Evolutionary conservation across 2,888 invertebrate genomes (phyloP).

Genomic region (Clunio marinus): DNA sequence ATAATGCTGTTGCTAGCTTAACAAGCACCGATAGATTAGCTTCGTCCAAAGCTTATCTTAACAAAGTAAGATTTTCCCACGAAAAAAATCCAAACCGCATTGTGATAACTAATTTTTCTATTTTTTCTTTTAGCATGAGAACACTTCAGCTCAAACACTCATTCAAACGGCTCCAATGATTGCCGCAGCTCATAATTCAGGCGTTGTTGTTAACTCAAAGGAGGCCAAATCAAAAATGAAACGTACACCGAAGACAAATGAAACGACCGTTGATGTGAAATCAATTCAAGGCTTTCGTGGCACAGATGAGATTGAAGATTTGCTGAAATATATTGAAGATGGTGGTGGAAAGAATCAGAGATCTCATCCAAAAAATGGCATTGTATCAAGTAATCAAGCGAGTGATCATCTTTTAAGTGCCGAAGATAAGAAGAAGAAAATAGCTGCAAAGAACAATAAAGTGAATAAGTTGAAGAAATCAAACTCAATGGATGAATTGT

Average conservation of each 20-base stretch:
- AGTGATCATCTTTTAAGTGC: conserved; percentile 44
- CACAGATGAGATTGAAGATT: conserved; percentile 69
- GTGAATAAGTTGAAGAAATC: conserved; percentile 59
- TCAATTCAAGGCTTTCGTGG: conserved; percentile 75
- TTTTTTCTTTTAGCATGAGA: background rate
- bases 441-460: conserved; percentile 49
- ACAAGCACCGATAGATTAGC: background rate
- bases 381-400: conserved; percentile 35
- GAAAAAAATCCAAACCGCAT: background rate
- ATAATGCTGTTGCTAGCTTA: conserved; percentile 50
- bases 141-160: background rate
- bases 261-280: conserved; percentile 52
- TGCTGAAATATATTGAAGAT: conserved; percentile 73
- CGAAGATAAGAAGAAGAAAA: conserved; percentile 50
- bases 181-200: conserved; percentile 39
- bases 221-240: conserved; percentile 47
- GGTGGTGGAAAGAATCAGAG: conserved; percentile 49
- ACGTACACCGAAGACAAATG: conserved; percentile 52
- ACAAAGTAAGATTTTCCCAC: background rate
- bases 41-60: background rate
- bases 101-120: too few relatives aligned
- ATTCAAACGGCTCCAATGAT: background rate
- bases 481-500: conserved; percentile 74
- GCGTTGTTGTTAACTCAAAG: conserved; percentile 42
- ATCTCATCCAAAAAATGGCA: conserved; percentile 46